phyloP scores from a whole-genome alignment of 2,113 vertebrate genomes.

The Holacanthus passer region DNA sequence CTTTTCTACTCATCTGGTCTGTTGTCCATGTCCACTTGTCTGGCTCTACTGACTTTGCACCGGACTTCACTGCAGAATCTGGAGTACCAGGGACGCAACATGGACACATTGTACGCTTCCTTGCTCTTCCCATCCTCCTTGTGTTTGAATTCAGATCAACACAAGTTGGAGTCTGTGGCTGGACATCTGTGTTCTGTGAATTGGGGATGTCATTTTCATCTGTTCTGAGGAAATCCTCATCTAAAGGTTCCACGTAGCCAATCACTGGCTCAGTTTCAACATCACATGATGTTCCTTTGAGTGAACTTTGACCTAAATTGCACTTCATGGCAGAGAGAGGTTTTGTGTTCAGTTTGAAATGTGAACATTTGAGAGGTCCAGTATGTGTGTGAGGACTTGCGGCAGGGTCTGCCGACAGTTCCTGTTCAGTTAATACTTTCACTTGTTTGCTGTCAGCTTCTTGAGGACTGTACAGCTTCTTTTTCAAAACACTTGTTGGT shows the following conservation, averaged over 20 bases:
- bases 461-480: not conserved
- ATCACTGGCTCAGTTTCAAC: not conserved
- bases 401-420: not conserved
- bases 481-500: conserved; percentile 33
- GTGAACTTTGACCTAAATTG: not conserved
- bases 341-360: not conserved
- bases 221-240: conserved; percentile 48
- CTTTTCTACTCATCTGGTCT: conserved; percentile 11
- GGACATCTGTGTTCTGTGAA: not conserved
- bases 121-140: conserved; percentile 55
- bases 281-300: not conserved
- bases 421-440: not conserved
- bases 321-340: not conserved
- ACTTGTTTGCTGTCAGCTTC: conserved; percentile 6
- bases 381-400: not conserved
- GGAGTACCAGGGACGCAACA: conserved; percentile 57
- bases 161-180: not conserved
- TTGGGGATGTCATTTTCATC: conserved; percentile 15
- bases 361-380: not conserved
- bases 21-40: not conserved
- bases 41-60: not conserved
- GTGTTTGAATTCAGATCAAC: conserved; percentile 25
- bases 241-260: conserved; percentile 61
- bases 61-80: conserved; percentile 16
- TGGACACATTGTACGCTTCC: conserved; percentile 70